Conservation (phyloP, 2,797 vertebrate species). For the Sebastes dallii region DNA sequence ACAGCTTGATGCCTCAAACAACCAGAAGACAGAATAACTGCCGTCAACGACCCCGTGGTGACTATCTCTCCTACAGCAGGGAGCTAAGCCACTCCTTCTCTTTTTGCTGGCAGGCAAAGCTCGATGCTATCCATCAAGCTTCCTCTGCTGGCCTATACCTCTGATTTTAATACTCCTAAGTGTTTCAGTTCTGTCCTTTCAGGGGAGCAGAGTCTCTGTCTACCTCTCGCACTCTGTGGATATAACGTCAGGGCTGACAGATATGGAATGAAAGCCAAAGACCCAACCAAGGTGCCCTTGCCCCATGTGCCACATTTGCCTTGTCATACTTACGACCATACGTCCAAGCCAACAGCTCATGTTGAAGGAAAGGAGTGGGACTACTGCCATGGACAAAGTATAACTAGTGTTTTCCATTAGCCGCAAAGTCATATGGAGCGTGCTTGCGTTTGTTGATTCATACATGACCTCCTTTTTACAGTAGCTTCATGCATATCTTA, state of each 20-base stretch:
- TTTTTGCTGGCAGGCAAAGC: constrained; percentile 52
- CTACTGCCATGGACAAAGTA: constrained; percentile 6
- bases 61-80: constrained; percentile 17
- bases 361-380: not conserved
- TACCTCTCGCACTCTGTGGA: constrained; percentile 45
- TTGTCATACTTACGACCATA: constrained; percentile 22
- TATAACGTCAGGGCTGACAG: constrained; percentile 47
- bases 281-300: constrained; percentile 61
- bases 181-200: constrained; percentile 75
- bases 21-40: constrained; percentile 35
- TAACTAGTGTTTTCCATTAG: constrained; percentile 6
- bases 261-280: constrained; percentile 47
- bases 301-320: constrained; percentile 23
- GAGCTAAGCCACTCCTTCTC: constrained; percentile 28
- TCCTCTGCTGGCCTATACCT: constrained; percentile 52
- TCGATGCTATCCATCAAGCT: constrained; percentile 66
- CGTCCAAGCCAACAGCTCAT: constrained; percentile 13
- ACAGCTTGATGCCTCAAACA: constrained; percentile 16
- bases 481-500: not conserved
- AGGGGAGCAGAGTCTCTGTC: constrained; percentile 41
- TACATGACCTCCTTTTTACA: not conserved
- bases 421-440: not conserved
- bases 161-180: constrained; percentile 83
- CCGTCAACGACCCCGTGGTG: constrained; percentile 13
- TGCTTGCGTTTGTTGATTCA: constrained; percentile 9